Percentiles rank a stretch among this genome's conserved stretches.
These are phyloP conservation scores for Notarius lentiginosus DNA, from an alignment of 2,113 vertebrate species.

Conservation along the genomic window DNA sequence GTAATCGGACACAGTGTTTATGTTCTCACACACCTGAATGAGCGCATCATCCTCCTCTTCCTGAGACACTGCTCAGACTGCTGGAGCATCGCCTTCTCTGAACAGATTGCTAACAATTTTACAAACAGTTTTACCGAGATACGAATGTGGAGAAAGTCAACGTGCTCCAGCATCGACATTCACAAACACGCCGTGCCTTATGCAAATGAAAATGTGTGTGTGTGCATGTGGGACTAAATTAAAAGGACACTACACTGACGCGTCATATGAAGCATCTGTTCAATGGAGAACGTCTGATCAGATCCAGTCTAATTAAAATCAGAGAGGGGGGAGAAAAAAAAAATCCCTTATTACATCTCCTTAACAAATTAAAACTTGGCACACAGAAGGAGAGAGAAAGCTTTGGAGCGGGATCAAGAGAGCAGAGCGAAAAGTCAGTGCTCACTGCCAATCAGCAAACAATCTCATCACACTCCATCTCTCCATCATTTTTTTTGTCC, in stretches of 20 bases:
- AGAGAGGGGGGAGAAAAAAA: background rate
- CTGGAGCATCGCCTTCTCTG: background rate
- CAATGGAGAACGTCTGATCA: background rate
- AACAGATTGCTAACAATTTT: background rate
- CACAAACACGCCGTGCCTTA: background rate
- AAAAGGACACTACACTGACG: slow-evolving; percentile 36
- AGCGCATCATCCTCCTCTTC: background rate
- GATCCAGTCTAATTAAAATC: slow-evolving; percentile 44
- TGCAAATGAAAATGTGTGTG: slow-evolving; percentile 22
- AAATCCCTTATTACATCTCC: slow-evolving; percentile 17
- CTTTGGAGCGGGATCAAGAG: slow-evolving; percentile 5
- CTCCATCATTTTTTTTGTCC: background rate
- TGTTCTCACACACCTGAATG: background rate
- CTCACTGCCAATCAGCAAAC: slow-evolving; percentile 21
- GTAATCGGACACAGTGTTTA: no score
- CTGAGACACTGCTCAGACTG: background rate
- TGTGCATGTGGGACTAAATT: slow-evolving; percentile 16
- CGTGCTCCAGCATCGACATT: slow-evolving; percentile 4
- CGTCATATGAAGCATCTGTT: slow-evolving; percentile 45
- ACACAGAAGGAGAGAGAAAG: background rate
- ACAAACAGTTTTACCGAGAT: background rate
- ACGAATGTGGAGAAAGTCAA: slow-evolving; percentile 15
- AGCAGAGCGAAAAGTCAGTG: slow-evolving; percentile 10
- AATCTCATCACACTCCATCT: slow-evolving; percentile 13
- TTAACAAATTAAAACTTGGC: slow-evolving; percentile 43